Conservation (phyloP, 2,888 invertebrate species). For the Linnaemya vulpina region DNA sequence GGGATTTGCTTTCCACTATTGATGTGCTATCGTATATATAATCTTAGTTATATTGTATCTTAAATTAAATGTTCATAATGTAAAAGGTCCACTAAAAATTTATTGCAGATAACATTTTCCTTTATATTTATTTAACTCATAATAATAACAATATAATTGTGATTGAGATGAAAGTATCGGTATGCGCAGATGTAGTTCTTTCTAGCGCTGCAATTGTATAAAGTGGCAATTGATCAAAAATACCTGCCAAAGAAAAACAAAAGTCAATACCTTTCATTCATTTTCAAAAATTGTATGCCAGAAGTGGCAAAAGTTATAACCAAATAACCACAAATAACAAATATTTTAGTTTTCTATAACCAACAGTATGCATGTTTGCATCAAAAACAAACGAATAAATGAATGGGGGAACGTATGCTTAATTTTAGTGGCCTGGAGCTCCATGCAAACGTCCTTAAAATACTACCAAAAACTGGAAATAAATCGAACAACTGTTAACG, state of each 20-base stretch:
- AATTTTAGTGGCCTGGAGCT: constrained; percentile 16
- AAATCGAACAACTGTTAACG: constrained; percentile 53
- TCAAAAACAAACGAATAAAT: not conserved
- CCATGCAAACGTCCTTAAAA: not conserved
- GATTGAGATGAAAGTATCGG: not conserved
- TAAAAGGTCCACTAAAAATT: too few species aligned
- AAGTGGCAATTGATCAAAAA: not conserved
- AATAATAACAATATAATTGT: too few species aligned
- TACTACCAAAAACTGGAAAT: not conserved
- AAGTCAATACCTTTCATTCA: not conserved
- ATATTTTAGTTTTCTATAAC: constrained; percentile 5
- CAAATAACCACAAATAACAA: constrained; percentile 21
- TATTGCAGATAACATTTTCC: too few species aligned
- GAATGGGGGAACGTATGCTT: not conserved
- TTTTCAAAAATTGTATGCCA: not conserved
- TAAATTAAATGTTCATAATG: too few species aligned
- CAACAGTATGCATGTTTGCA: not conserved
- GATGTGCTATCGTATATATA: too few species aligned
- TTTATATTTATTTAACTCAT: too few species aligned
- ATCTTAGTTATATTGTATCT: too few species aligned
- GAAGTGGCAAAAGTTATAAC: constrained; percentile 27
- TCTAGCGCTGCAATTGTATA: not conserved
- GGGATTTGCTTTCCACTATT: too few species aligned
- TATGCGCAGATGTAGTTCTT: not conserved
- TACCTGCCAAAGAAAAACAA: not conserved